phyloP scores from a whole-genome alignment of 2,888 invertebrate genomes.

The Ypsolopha sequella region DNA sequence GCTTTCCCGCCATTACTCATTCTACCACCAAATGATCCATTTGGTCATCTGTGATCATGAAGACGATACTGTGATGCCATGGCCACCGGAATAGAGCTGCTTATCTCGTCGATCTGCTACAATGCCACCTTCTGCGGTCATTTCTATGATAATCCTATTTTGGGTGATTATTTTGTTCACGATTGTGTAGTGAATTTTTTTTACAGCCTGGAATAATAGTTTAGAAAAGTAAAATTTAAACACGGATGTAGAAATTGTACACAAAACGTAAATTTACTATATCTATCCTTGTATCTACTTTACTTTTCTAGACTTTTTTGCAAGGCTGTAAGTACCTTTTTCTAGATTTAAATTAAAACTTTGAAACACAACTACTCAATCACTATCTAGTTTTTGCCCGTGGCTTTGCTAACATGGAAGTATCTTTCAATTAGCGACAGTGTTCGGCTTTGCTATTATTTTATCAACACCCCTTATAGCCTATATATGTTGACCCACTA shows the following conservation, averaged over 20 bases:
- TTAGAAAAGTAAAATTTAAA: no score
- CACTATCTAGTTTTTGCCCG: no score
- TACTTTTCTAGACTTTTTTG: background rate
- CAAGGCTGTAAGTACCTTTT: background rate
- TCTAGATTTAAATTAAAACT: background rate
- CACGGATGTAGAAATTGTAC: no score
- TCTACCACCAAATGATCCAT: background rate
- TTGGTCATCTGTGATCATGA: background rate
- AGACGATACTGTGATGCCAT: conserved; percentile 24
- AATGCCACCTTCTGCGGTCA: conserved; percentile 50
- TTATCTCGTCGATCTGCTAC: conserved; percentile 47
- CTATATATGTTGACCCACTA: no score
- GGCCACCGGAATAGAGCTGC: conserved; percentile 45
- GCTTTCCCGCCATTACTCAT: background rate
- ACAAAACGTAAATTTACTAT: no score
- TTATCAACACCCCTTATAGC: no score
- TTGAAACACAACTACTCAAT: background rate
- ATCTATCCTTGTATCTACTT: background rate
- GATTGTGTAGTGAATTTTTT: background rate
- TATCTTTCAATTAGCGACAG: no score
- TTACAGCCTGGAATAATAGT: no score
- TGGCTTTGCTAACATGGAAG: no score
- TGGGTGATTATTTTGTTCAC: conserved; percentile 19
- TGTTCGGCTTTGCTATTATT: no score
- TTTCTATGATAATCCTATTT: conserved; percentile 32